A percentile compares a stretch with the other conserved stretches of the same genome.
phyloP scores from a whole-genome alignment of 2,113 vertebrate species.

The Ptyas mucosa region DNA sequence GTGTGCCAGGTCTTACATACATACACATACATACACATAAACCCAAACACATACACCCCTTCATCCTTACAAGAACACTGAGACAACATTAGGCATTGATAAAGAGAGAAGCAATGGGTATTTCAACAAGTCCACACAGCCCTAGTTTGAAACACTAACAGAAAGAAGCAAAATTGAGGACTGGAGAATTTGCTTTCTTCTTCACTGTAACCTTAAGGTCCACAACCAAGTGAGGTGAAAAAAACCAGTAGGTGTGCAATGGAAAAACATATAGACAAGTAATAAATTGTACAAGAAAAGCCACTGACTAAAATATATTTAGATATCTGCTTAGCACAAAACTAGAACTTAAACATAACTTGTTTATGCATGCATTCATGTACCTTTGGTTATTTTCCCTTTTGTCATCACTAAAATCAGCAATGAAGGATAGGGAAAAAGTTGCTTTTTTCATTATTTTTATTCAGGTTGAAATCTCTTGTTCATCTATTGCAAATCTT shows the following conservation, averaged over 20 bases:
- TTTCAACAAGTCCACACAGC: neutral
- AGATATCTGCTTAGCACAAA: no score
- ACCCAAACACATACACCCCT: neutral
- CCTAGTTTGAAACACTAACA: neutral
- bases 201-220: neutral
- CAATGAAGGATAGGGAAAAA: no score
- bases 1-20: neutral
- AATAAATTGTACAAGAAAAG: no score
- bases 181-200: neutral
- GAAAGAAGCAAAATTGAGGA: neutral
- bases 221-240: neutral
- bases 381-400: no score
- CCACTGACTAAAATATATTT: no score
- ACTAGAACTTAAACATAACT: no score
- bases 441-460: no score
- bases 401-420: no score
- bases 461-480: no score
- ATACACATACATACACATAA: neutral
- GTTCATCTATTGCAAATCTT: no score
- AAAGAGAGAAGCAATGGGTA: neutral
- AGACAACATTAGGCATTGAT: neutral
- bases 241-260: neutral
- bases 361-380: no score
- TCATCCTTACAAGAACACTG: neutral
- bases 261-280: neutral